phyloP scores from a whole-genome alignment of 1,140 invertebrate genomes.

The Euwallacea similis region DNA sequence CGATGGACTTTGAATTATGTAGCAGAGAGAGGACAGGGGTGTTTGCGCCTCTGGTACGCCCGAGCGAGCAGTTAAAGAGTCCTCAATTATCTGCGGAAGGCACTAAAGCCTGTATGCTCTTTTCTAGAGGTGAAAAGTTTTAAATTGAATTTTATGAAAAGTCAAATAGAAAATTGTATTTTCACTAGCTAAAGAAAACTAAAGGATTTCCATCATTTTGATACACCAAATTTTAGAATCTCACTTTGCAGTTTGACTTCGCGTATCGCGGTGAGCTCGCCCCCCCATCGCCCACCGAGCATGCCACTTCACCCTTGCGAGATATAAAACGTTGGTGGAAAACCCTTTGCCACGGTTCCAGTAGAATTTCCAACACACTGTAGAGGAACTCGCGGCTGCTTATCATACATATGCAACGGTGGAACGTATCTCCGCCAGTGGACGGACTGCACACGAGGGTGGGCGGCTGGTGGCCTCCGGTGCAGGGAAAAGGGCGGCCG shows the following conservation, averaged over 20 bases:
- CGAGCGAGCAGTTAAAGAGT: too few relatives aligned
- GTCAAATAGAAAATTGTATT: too few relatives aligned
- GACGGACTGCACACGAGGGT: constrained; percentile 16
- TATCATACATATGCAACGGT: constrained; percentile 49
- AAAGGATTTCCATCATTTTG: too few relatives aligned
- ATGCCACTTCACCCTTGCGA: constrained; percentile 8
- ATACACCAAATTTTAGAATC: too few relatives aligned
- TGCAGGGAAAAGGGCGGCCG: not conserved
- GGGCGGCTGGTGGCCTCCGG: not conserved
- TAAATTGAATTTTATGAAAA: too few relatives aligned
- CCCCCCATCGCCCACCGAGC: too few relatives aligned
- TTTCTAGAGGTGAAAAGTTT: too few relatives aligned
- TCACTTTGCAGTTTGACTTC: too few relatives aligned
- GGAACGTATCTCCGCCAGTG: constrained; percentile 32
- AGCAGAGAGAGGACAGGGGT: constrained; percentile 41
- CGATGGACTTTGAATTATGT: constrained; percentile 51
- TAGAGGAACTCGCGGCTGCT: constrained; percentile 38
- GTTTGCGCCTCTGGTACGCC: constrained; percentile 31
- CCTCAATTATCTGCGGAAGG: too few relatives aligned
- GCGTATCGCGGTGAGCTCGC: too few relatives aligned
- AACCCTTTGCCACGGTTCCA: constrained; percentile 1
- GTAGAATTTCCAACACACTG: constrained; percentile 22
- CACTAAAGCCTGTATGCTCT: too few relatives aligned
- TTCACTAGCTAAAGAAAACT: too few relatives aligned
- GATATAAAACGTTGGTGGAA: constrained; percentile 27